Conservation (phyloP, 2,888 invertebrate species). For the Eremobia ochroleuca region DNA sequence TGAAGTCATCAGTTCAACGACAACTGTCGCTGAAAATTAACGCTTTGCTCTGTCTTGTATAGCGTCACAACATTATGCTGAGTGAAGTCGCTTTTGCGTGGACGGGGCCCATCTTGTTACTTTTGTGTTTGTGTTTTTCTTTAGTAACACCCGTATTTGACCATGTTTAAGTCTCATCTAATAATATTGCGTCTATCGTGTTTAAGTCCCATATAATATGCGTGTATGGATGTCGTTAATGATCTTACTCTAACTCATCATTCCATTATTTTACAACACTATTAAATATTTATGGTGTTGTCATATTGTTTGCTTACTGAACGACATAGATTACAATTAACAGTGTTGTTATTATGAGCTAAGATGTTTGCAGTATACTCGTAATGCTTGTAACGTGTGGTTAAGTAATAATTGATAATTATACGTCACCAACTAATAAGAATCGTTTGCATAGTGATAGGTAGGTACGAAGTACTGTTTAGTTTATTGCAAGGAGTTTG, state of each 20-base stretch:
- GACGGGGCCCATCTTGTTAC: too few species aligned
- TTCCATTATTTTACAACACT: slow-evolving; percentile 8
- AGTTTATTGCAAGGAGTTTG: not conserved
- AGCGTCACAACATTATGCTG: too few species aligned
- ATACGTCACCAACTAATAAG: not conserved
- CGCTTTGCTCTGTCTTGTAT: too few species aligned
- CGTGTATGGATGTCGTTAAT: not conserved
- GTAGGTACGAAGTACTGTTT: not conserved
- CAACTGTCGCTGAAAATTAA: too few species aligned
- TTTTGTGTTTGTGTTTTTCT: too few species aligned
- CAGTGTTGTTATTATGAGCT: not conserved
- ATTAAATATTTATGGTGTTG: not conserved
- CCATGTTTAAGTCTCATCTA: not conserved
- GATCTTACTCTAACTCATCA: not conserved
- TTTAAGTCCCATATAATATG: not conserved
- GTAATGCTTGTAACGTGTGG: slow-evolving; percentile 11
- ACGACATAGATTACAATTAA: slow-evolving; percentile 13
- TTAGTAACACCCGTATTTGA: not conserved
- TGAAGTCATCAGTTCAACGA: too few species aligned
- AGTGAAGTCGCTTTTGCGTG: too few species aligned
- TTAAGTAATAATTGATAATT: slow-evolving; percentile 1
- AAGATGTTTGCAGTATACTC: slow-evolving; percentile 14
- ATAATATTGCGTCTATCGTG: not conserved
- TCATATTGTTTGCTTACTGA: slow-evolving; percentile 6
- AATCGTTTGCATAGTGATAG: not conserved